phyloP scores from a whole-genome alignment of 2,797 vertebrate species.

The Phoebastria nigripes region DNA sequence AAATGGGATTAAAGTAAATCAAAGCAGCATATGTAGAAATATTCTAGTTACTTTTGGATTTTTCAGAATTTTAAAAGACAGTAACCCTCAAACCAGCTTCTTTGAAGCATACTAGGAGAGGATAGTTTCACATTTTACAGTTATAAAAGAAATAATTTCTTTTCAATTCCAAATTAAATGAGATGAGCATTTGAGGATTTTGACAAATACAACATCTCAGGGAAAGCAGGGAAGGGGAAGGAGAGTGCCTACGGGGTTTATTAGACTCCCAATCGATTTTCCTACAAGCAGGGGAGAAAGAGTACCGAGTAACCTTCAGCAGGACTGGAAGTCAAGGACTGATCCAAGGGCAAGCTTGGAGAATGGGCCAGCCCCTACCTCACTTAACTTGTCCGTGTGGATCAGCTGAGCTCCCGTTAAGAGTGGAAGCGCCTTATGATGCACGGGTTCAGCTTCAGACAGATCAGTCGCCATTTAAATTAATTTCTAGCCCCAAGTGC shows the following conservation, averaged over 20 bases:
- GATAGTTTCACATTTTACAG: neutral
- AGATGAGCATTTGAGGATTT: neutral
- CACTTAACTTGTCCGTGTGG: conserved; percentile 80
- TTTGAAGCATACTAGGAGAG: conserved; percentile 1
- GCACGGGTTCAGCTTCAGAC: conserved; percentile 78
- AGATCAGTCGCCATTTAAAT: conserved; percentile 80
- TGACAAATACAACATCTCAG: neutral
- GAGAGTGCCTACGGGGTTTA: neutral
- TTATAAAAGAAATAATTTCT: neutral
- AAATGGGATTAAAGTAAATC: conserved; percentile 40
- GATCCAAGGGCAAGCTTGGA: conserved; percentile 77
- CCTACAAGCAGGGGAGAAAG: conserved; percentile 45
- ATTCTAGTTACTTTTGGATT: conserved; percentile 29
- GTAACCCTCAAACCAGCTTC: neutral
- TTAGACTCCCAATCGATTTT: conserved; percentile 13
- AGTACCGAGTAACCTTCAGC: conserved; percentile 47
- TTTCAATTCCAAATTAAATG: conserved; percentile 30
- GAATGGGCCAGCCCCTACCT: conserved; percentile 78
- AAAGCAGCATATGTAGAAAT: conserved; percentile 16
- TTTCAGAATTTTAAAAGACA: conserved; percentile 11
- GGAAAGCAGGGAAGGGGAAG: conserved; percentile 37
- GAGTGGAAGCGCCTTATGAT: conserved; percentile 80
- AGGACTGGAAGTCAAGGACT: conserved; percentile 68
- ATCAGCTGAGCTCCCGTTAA: conserved; percentile 80
- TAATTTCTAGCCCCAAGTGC: conserved; percentile 76